Evolutionary conservation across 2,113 vertebrate genomes (phyloP).

Genomic region (Zapus hudsonius): DNA sequence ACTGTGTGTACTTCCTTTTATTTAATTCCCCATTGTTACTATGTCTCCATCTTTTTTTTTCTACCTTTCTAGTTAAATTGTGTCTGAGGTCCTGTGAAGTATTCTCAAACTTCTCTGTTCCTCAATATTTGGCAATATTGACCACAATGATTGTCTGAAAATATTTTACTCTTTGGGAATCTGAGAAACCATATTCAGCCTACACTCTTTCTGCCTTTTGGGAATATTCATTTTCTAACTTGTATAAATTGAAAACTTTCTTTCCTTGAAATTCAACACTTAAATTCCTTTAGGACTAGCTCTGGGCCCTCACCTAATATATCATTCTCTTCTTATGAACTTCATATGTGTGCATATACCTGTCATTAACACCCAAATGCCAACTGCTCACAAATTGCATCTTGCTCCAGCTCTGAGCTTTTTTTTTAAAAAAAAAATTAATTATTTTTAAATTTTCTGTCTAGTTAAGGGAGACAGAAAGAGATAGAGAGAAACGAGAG

Average conservation of each 20-base stretch:
- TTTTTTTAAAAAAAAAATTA: no score
- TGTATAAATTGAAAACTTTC: neutral
- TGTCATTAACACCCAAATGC: neutral
- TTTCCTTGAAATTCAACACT: slow-evolving; percentile 32
- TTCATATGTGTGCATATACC: rapidly evolving
- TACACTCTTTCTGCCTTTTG: neutral
- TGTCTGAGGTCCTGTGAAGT: neutral
- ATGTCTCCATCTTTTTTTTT: neutral
- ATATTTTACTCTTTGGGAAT: neutral
- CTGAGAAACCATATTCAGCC: neutral
- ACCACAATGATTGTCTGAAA: neutral
- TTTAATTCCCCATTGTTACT: neutral
- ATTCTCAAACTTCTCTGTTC: neutral
- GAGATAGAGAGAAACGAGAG: no score
- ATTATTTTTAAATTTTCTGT: no score
- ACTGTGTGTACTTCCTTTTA: neutral
- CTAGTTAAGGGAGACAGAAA: no score
- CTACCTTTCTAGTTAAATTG: neutral
- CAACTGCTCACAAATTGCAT: neutral
- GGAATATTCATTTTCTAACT: neutral
- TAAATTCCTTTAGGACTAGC: neutral
- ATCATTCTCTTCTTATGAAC: neutral
- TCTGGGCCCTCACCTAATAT: neutral
- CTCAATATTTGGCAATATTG: neutral
- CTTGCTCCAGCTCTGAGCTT: neutral